These are phyloP conservation scores for Hippasteria phrygiana DNA, from an alignment of 53 echinoderm and acorn worm species.

Conservation along the genomic window DNA sequence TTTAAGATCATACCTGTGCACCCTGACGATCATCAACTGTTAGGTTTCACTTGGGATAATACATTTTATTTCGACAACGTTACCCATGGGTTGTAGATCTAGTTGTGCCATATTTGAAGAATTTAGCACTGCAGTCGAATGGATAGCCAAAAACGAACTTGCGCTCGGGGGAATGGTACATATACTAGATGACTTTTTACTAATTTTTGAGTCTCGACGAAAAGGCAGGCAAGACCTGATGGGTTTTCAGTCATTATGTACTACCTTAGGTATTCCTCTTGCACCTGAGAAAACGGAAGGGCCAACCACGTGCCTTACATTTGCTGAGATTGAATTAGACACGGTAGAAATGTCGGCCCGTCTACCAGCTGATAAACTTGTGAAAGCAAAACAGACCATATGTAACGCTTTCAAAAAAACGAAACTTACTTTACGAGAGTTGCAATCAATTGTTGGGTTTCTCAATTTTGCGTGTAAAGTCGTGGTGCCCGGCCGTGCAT, in stretches of 20 bases:
- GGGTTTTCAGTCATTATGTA: slow-evolving; percentile 13
- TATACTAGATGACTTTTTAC: slow-evolving; percentile 14
- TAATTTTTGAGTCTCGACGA: not conserved
- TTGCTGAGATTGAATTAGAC: not conserved
- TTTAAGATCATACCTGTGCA: slow-evolving; percentile 28
- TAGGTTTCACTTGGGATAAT: slow-evolving; percentile 15
- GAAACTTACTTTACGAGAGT: not conserved
- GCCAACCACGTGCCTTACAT: slow-evolving; percentile 4
- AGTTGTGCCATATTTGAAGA: slow-evolving; percentile 28
- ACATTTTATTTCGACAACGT: slow-evolving; percentile 8
- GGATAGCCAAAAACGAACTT: not conserved
- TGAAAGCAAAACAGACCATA: not conserved
- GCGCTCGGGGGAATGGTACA: slow-evolving; percentile 12
- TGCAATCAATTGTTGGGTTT: slow-evolving; percentile 19
- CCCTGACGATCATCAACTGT: slow-evolving; percentile 30
- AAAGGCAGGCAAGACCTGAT: not conserved
- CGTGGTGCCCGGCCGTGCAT: not conserved
- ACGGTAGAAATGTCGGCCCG: not conserved
- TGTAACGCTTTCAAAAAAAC: not conserved
- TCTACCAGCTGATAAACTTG: not conserved
- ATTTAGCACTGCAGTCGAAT: slow-evolving; percentile 46
- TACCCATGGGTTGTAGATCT: slow-evolving; percentile 29
- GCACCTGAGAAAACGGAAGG: slow-evolving; percentile 29
- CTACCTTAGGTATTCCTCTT: not conserved
- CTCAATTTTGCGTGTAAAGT: slow-evolving; percentile 20